A percentile compares a stretch with the other conserved stretches of the same genome.
phyloP scores from a whole-genome alignment of 1,140 invertebrate genomes.

The Daktulosphaira vitifoliae region DNA sequence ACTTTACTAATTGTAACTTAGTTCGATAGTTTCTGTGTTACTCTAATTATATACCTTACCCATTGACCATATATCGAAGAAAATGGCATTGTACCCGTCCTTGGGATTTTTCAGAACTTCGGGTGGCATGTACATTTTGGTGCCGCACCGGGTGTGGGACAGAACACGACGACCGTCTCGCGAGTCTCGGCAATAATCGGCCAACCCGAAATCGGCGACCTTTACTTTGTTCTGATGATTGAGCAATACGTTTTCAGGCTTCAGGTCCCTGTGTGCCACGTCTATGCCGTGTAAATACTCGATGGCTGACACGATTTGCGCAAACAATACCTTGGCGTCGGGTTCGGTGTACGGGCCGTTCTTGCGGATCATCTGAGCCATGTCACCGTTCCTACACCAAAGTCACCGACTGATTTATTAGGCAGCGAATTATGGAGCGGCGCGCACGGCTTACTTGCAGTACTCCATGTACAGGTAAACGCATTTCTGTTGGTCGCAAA shows the following conservation, averaged over 20 bases:
- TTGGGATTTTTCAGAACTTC: slow-evolving; percentile 49
- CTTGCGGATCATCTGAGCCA: slow-evolving; percentile 61
- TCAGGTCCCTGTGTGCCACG: slow-evolving; percentile 84
- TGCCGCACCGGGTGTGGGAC: slow-evolving; percentile 98
- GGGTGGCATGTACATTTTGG: slow-evolving; percentile 58
- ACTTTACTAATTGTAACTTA: too few relatives aligned
- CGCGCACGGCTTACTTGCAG: slow-evolving; percentile 45
- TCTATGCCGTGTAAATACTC: slow-evolving; percentile 83
- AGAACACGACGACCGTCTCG: slow-evolving; percentile 82
- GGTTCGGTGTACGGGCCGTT: slow-evolving; percentile 48
- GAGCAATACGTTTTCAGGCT: slow-evolving; percentile 80
- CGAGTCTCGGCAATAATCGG: slow-evolving; percentile 92
- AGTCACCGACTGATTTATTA: slow-evolving; percentile 70
- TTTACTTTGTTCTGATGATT: slow-evolving; percentile 93
- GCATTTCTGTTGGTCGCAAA: slow-evolving; percentile 46
- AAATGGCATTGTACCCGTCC: slow-evolving; percentile 77
- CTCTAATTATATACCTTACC: slow-evolving; percentile 54
- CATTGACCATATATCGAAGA: slow-evolving; percentile 94
- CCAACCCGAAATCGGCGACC: slow-evolving; percentile 97
- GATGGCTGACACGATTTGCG: slow-evolving; percentile 82
- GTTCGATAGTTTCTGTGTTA: too few relatives aligned
- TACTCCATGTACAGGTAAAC: slow-evolving; percentile 57
- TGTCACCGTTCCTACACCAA: slow-evolving; percentile 69
- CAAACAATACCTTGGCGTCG: slow-evolving; percentile 50
- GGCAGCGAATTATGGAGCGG: too few relatives aligned